Evolutionary conservation across 2,797 vertebrate genomes (phyloP), one percentile per base, ranked within the genome.

Genomic region (Jordanella pulchra): DNA sequence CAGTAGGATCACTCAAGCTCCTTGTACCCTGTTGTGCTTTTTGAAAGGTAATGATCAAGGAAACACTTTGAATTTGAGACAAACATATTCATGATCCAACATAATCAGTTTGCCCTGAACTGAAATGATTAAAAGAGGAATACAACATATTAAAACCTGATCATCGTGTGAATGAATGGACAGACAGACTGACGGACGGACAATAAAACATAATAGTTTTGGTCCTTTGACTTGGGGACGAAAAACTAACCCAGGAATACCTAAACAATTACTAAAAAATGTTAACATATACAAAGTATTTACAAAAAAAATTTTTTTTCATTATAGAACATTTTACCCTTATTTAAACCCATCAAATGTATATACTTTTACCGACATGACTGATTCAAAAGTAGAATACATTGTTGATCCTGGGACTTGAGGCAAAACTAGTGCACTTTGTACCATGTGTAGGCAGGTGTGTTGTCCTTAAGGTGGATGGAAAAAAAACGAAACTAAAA

Each of bases 1-100:
- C 89, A 84, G 75, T 54, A 47, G 87, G 83, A 79, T 81, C 86
- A 78, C 91, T 91, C 55, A 55, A 89, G 78, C 75, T 61, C 39
- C 0, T 54, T 54, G 63, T 47, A 18, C 82, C 78, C 48, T 82
- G 78, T 83, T 85, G 75, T 86, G 85, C 76, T 86, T 5, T 84
- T 74, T 55, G 73, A 63, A 58, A 73, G 51, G 44, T 82, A 79
- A 84, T 73, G 84, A 89, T 83, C 48, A 56, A 18, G 44, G 45
- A 71, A 74, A 25, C 69, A 76, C 77, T 86, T 78, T 76, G 82
- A 83, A 86, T 88, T 85, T 71, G 42, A 86, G 71, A 86, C 69
- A 89, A 87, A 91, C 84, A 86, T 69, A 65, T 81, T 89, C 69
- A 79, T 75, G 60, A 70, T 63, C 67, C 51, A 69, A 75, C 42